phyloP scores from a whole-genome alignment of 2,113 vertebrate genomes.

The Gopherus evgoodei region DNA sequence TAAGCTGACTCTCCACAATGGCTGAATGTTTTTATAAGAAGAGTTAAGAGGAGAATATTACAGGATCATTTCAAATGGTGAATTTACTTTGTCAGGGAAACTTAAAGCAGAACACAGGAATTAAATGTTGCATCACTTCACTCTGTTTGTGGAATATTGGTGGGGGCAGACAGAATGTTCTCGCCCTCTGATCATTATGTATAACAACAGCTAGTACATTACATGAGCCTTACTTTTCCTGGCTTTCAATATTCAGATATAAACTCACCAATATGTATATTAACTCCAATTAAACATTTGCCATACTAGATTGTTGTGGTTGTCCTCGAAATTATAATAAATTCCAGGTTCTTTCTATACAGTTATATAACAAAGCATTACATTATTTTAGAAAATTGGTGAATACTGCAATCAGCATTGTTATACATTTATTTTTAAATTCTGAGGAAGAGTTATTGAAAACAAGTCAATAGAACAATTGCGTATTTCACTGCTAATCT shows the following conservation, averaged over 20 bases:
- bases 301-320: conserved; percentile 38
- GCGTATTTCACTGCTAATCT: conserved; percentile 33
- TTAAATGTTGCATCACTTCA: conserved; percentile 44
- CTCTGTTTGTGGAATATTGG: conserved; percentile 53
- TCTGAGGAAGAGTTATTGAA: conserved; percentile 12
- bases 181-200: conserved; percentile 43
- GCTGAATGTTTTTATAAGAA: conserved; percentile 65
- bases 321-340: not conserved
- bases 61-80: conserved; percentile 57
- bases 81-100: conserved; percentile 58
- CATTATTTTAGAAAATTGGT: not conserved
- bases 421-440: not conserved
- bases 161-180: conserved; percentile 44
- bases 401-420: not conserved
- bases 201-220: not conserved
- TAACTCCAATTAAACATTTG: not conserved
- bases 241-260: not conserved
- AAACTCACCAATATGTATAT: not conserved
- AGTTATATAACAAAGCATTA: not conserved
- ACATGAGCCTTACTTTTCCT: not conserved
- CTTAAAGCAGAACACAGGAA: conserved; percentile 44
- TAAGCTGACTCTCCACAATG: conserved; percentile 54
- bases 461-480: conserved; percentile 46
- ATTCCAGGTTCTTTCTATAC: not conserved
- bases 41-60: conserved; percentile 60